Conservation (phyloP, 2,888 invertebrate species). For the Abscondita cerata region DNA sequence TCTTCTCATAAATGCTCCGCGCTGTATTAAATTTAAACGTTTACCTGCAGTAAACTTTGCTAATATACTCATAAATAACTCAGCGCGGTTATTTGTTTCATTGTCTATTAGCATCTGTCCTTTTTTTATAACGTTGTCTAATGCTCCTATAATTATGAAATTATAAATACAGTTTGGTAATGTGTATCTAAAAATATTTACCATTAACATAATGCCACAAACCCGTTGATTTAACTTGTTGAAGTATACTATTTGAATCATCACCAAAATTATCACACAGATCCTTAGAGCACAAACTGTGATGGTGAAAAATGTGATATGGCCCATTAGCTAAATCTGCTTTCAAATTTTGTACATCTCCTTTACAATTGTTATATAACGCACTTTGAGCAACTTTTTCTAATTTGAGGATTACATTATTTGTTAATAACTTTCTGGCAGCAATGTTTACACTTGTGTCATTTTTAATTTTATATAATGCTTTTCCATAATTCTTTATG, state of each 20-base stretch:
- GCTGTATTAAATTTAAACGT: not conserved
- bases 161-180: not conserved
- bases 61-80: not conserved
- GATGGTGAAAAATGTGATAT: not conserved
- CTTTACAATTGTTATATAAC: not conserved
- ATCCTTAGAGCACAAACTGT: not conserved
- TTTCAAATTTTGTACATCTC: not conserved
- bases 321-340: not conserved
- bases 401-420: not conserved
- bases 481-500: not conserved
- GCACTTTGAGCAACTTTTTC: not conserved
- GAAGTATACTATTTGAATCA: too few species aligned
- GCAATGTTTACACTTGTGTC: not conserved
- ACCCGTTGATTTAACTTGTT: not conserved
- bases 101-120: not conserved
- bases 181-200: not conserved
- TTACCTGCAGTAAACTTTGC: not conserved
- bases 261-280: not conserved
- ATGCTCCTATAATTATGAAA: not conserved
- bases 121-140: not conserved
- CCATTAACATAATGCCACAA: not conserved
- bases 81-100: not conserved
- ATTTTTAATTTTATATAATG: not conserved
- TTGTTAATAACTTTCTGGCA: not conserved
- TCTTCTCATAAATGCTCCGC: not conserved